Conservation (phyloP, 92 coral and sea anemone species). For the Anthopleura xanthogrammica region DNA sequence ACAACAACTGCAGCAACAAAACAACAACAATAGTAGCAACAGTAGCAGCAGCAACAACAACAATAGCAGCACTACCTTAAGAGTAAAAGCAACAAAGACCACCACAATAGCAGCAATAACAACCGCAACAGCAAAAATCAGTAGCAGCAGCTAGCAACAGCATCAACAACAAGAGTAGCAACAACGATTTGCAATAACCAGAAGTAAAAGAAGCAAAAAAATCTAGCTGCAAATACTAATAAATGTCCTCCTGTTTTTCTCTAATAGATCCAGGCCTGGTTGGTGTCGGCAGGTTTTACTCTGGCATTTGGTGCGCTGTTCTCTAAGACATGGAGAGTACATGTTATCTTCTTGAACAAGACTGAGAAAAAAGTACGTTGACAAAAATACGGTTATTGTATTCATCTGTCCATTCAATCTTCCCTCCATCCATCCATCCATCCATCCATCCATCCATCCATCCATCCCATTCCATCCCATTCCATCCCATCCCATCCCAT, state of each 20-base stretch:
- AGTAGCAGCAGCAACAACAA: too few relatives aligned
- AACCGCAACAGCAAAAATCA: too few relatives aligned
- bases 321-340: conserved; percentile 90
- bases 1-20: too few relatives aligned
- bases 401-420: background rate
- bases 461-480: background rate
- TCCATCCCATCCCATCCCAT: background rate
- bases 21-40: too few relatives aligned
- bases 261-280: conserved; percentile 56
- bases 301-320: conserved; percentile 85
- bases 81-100: too few relatives aligned
- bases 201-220: too few relatives aligned
- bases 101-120: too few relatives aligned
- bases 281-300: conserved; percentile 69
- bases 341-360: conserved; percentile 78
- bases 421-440: background rate
- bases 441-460: background rate
- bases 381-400: background rate
- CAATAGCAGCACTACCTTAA: too few relatives aligned
- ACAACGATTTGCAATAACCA: too few relatives aligned
- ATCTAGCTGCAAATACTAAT: too few relatives aligned
- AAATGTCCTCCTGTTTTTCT: background rate
- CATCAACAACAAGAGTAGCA: too few relatives aligned
- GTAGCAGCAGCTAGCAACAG: too few relatives aligned
- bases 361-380: conserved; percentile 48